Evolutionary conservation across 2,113 vertebrate genomes (phyloP), one percentile per base, ranked within the genome.

Genomic region (Phodopus roborovskii): DNA sequence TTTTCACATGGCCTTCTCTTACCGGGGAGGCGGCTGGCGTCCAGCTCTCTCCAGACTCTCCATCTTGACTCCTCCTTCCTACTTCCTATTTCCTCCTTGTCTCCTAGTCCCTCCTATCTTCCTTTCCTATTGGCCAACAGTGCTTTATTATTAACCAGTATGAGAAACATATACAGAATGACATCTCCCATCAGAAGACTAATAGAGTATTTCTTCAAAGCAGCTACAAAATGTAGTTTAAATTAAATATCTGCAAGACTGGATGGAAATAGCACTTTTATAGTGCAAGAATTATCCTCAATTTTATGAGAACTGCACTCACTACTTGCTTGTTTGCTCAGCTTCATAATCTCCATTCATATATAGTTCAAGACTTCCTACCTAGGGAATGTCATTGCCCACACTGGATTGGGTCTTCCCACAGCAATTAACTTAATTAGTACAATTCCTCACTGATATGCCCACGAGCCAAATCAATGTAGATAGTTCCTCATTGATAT

Each of bases 191-290:
- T n/a, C n/a, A n/a, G 20, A 97, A 83, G 48, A 92, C 36, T 66
- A 94, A 88, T 42, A 74, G 24, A 48, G 50, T 33, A 87, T 50
- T 86, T 90, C 42, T 48, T 91, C 66, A 79, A 88, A 92, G 24
- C 0, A 53, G 15, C 19, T 79, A 87, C 19, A 92, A 91, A 90
- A 83, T 68, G 58, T 70, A 84, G 33, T 75, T 20, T 60, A 73
- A 84, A 88, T 71, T 74, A 79, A 88, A 48, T 71, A 79, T 11
- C n/a, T 81, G 30, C 33, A 88, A 36, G 81, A n/a, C 11, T 16
- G 17, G 3, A 7, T 26, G n/a, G 17, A 30, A 90, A 94, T 70
- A 6, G 11, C 62, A 70, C 58, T 83, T 87, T 42, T 17, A 87
- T 88, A 92, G 84, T 53, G 71, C 20, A 85, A 81, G 36, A 71